These are phyloP conservation scores for Cantharis rustica DNA, from an alignment of 2,888 invertebrate genomes.

Conservation along the genomic window DNA sequence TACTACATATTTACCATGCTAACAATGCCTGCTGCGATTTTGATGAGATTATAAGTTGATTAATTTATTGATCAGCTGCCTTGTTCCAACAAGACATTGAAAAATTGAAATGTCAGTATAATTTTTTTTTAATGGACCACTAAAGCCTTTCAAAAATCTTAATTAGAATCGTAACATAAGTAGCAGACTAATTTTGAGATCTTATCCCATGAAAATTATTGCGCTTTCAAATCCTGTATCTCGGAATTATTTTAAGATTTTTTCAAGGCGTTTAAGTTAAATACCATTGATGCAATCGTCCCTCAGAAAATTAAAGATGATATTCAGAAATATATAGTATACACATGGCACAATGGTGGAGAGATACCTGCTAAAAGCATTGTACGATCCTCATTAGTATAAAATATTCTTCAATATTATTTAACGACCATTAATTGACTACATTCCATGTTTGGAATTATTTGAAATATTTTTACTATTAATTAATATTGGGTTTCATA, in stretches of 20 bases:
- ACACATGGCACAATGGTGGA: not conserved
- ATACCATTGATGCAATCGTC: not conserved
- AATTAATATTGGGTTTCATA: not conserved
- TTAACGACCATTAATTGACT: not conserved
- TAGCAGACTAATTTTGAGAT: not conserved
- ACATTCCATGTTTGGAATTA: not conserved
- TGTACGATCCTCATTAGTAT: not conserved
- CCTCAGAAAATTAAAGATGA: not conserved
- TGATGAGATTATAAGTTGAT: slow-evolving; percentile 1
- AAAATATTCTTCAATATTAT: not conserved
- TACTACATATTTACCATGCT: not conserved
- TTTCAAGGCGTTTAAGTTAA: not conserved
- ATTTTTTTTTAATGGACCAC: not conserved
- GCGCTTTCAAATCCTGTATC: not conserved
- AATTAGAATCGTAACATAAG: not conserved
- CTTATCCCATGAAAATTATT: not conserved
- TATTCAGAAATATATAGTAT: no score
- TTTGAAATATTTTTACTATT: not conserved
- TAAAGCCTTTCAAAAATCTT: not conserved
- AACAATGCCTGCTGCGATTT: not conserved
- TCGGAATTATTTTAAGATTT: not conserved
- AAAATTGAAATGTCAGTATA: not conserved
- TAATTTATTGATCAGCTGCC: not conserved
- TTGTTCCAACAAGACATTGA: not conserved
- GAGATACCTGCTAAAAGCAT: not conserved